These are phyloP conservation scores for Euglossa dilemma DNA, from an alignment of 1,140 invertebrate genomes.

Conservation along the genomic window DNA sequence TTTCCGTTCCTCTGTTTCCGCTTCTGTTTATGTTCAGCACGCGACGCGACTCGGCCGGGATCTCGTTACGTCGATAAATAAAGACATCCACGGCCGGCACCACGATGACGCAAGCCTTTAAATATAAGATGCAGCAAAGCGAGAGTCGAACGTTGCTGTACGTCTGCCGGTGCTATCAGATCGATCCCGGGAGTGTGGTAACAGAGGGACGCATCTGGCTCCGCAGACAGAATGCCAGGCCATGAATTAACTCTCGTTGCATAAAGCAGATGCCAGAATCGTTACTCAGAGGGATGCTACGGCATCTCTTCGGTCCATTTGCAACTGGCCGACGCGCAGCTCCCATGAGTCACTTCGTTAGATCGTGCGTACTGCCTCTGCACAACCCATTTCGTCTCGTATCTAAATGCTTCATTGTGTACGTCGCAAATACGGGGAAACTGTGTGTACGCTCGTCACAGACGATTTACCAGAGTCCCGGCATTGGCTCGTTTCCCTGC, in stretches of 20 bases:
- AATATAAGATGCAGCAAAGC: background rate
- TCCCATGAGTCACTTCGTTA: conserved; percentile 62
- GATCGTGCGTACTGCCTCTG: conserved; percentile 25
- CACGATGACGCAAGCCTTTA: background rate
- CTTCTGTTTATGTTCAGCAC: background rate
- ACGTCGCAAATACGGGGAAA: conserved; percentile 12
- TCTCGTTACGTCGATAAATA: background rate
- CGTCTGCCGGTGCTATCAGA: background rate
- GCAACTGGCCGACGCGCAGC: conserved; percentile 23
- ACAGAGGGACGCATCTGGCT: conserved; percentile 4
- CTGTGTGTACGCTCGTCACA: conserved; percentile 32
- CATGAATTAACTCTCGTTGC: conserved; percentile 41
- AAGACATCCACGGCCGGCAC: background rate
- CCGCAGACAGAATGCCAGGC: background rate
- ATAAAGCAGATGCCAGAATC: conserved; percentile 33
- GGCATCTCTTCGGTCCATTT: conserved; percentile 60
- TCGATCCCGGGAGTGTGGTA: conserved; percentile 6
- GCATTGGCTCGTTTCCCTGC: conserved; percentile 16
- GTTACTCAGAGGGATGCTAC: conserved; percentile 16
- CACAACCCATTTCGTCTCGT: conserved; percentile 11
- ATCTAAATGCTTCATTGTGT: conserved; percentile 44
- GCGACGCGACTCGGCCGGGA: background rate
- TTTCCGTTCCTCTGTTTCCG: background rate
- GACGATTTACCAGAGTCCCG: conserved; percentile 50
- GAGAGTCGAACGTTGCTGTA: background rate